Evolutionary conservation across 2,113 vertebrate genomes (phyloP).

Genomic region (Cochlearius cochlearius): DNA sequence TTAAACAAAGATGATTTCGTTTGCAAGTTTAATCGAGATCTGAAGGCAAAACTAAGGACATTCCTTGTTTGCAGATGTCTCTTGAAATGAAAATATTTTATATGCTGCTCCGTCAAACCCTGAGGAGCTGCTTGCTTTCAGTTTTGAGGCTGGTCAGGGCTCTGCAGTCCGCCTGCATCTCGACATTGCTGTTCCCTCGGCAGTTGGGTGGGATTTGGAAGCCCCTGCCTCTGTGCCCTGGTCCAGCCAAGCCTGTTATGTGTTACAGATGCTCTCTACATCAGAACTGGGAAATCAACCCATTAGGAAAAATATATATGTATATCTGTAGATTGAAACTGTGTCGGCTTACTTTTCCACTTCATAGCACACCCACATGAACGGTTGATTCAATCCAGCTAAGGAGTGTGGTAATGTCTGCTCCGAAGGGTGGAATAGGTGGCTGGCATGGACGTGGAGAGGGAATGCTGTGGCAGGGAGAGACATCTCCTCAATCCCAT

Average conservation of each 20-base stretch:
- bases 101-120: not conserved
- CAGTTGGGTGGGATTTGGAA: not conserved
- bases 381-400: not conserved
- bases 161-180: not conserved
- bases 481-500: not conserved
- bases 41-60: not conserved
- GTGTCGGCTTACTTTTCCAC: not conserved
- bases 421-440: not conserved
- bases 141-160: not conserved
- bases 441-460: not conserved
- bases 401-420: not conserved
- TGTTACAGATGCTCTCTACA: not conserved
- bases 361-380: not conserved
- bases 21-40: not conserved
- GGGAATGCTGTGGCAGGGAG: not conserved
- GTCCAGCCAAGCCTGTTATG: not conserved
- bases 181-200: not conserved
- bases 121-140: conserved; percentile 10
- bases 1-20: conserved; percentile 1
- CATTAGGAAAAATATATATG: not conserved
- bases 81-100: not conserved
- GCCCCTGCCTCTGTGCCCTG: not conserved
- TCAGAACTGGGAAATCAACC: not conserved
- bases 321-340: not conserved
- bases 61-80: not conserved